These are phyloP conservation scores for Eupsilia transversa DNA, from an alignment of 2,888 invertebrate species.

Conservation along the genomic window DNA sequence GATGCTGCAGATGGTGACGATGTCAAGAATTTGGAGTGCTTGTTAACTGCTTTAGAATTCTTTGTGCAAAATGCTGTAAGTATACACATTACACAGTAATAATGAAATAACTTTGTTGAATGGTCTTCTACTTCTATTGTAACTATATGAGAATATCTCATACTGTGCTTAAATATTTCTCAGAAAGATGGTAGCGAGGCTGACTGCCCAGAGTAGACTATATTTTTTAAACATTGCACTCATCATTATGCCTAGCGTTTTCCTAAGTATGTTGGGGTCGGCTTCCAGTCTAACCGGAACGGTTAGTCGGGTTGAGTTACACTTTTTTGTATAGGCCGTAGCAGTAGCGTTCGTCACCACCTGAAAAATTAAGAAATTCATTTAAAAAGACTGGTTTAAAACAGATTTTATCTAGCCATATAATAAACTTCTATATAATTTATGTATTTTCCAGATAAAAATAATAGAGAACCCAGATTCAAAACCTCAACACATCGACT, in stretches of 20 bases:
- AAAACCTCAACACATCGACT: constrained; percentile 79
- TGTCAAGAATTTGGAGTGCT: constrained; percentile 81
- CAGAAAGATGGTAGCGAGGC: too few relatives aligned
- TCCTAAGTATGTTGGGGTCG: not conserved
- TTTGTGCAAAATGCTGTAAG: constrained; percentile 85
- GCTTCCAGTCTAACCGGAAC: not conserved
- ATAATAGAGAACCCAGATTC: constrained; percentile 75
- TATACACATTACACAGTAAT: constrained; percentile 43
- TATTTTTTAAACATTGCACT: too few relatives aligned
- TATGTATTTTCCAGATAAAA: constrained; percentile 76
- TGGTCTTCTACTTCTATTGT: too few relatives aligned
- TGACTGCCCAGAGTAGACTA: not conserved
- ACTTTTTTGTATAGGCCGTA: not conserved
- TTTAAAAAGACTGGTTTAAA: not conserved
- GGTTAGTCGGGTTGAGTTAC: too few relatives aligned
- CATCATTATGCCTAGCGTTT: not conserved
- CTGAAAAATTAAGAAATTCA: too few relatives aligned
- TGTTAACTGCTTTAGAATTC: constrained; percentile 83
- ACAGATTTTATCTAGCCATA: not conserved
- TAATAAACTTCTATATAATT: not conserved
- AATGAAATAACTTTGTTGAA: too few relatives aligned
- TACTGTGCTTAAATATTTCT: not conserved
- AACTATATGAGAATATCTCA: not conserved
- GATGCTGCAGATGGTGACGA: constrained; percentile 81
- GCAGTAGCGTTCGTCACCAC: too few relatives aligned